A percentile compares a stretch with the other conserved stretches of the same genome.
phyloP scores from a whole-genome alignment of 2,888 invertebrate genomes.

The Phasia obesa region DNA sequence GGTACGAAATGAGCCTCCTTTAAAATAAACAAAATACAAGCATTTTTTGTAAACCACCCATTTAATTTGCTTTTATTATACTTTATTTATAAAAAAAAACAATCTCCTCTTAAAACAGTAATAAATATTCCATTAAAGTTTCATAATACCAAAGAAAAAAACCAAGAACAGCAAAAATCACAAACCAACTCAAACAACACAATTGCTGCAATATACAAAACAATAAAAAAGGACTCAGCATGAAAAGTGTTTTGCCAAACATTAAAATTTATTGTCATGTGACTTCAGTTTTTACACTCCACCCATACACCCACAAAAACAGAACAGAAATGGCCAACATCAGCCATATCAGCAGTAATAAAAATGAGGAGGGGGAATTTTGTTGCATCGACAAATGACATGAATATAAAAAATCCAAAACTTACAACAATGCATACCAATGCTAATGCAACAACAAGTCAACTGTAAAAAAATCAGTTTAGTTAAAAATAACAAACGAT shows the following conservation, averaged over 20 bases:
- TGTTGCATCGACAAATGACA: constrained; percentile 32
- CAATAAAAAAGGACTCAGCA: constrained; percentile 39
- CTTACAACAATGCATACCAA: constrained; percentile 39
- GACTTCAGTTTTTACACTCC: constrained; percentile 25
- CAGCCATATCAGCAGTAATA: not conserved
- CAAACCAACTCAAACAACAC: constrained; percentile 40
- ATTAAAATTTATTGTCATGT: constrained; percentile 62
- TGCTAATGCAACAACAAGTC: constrained; percentile 63
- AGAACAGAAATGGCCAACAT: not conserved
- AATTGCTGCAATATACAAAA: constrained; percentile 46
- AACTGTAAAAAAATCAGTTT: constrained; percentile 63
- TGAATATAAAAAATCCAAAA: not conserved
- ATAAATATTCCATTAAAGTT: constrained; percentile 64
- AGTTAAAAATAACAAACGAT: constrained; percentile 64
- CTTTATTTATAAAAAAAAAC: not conserved
- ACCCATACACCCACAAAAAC: not conserved
- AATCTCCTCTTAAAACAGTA: constrained; percentile 44
- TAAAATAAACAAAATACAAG: too few relatives aligned
- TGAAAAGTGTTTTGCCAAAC: constrained; percentile 62
- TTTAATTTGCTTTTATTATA: too few relatives aligned
- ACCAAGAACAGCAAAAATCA: constrained; percentile 14
- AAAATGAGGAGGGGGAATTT: constrained; percentile 23
- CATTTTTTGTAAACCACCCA: too few relatives aligned
- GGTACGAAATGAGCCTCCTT: too few relatives aligned
- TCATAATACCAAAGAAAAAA: constrained; percentile 37